phyloP scores from a whole-genome alignment of 2,888 invertebrate genomes.

The Priapulus caudatus region DNA sequence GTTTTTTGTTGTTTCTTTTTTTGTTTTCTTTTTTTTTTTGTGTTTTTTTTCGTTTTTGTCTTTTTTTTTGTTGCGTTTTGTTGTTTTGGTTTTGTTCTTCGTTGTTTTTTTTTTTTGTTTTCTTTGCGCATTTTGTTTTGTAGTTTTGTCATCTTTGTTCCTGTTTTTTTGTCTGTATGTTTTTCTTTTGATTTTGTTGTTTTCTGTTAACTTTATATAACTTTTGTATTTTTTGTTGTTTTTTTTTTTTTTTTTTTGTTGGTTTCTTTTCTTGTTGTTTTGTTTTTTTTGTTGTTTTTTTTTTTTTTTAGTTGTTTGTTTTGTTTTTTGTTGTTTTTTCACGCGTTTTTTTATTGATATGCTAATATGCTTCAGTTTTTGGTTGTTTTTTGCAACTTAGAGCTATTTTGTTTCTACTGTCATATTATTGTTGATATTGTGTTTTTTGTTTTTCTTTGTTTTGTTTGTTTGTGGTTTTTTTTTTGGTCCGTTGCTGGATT shows the following conservation, averaged over 20 bases:
- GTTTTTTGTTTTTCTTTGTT: neutral
- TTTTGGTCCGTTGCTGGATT: neutral
- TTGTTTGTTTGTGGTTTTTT: neutral
- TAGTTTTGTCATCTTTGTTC: neutral
- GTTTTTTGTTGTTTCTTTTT: no score
- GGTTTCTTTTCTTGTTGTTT: no score
- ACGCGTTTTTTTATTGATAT: neutral
- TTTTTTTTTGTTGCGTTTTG: neutral
- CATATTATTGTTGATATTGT: neutral
- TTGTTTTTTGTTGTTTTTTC: neutral
- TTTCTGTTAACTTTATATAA: neutral
- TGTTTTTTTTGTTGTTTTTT: no score
- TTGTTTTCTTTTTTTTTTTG: no score
- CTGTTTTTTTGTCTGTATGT: neutral
- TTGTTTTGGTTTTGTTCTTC: slow-evolving; percentile 1
- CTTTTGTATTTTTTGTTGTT: no score
- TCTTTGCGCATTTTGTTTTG: neutral
- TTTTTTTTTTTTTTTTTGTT: no score
- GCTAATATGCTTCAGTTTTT: neutral
- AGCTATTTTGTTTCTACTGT: neutral
- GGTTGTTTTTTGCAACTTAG: neutral
- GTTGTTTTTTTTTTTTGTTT: neutral
- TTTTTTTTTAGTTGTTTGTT: no score
- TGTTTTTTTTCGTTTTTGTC: neutral
- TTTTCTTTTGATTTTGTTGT: neutral